Evolutionary conservation across 2,888 invertebrate species (phyloP).

Genomic region (Orthosia gracilis): DNA sequence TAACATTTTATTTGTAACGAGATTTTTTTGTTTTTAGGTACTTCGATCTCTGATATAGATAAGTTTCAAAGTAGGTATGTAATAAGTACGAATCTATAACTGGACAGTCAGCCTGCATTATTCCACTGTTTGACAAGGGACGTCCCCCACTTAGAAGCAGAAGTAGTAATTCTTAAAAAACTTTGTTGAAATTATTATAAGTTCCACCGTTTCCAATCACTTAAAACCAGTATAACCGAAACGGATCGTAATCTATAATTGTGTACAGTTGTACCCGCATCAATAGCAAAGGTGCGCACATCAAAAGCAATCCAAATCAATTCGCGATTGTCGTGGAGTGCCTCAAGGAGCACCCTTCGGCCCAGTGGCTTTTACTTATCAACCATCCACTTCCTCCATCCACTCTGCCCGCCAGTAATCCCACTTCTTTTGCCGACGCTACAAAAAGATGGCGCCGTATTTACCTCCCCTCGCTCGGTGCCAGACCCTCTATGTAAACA

Average conservation of each 20-base stretch:
- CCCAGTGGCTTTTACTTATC: slow-evolving; percentile 77
- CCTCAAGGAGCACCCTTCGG: slow-evolving; percentile 50
- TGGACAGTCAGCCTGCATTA: not conserved
- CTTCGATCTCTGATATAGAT: not conserved
- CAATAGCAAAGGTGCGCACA: slow-evolving; percentile 28
- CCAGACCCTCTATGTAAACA: slow-evolving; percentile 89
- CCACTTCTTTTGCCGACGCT: slow-evolving; percentile 83
- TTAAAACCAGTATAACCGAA: not conserved
- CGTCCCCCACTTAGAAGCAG: not conserved
- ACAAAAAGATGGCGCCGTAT: slow-evolving; percentile 88
- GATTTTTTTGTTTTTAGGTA: too few relatives aligned
- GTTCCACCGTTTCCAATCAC: not conserved
- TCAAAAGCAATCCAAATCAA: slow-evolving; percentile 56
- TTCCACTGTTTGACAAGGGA: too few relatives aligned
- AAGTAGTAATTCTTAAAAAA: not conserved
- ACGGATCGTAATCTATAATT: not conserved
- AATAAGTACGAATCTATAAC: not conserved
- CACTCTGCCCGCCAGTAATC: slow-evolving; percentile 64
- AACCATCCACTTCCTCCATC: slow-evolving; percentile 60
- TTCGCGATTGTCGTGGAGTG: slow-evolving; percentile 56
- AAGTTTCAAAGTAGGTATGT: not conserved
- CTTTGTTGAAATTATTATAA: not conserved
- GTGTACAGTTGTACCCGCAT: slow-evolving; percentile 33
- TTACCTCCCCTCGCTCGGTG: slow-evolving; percentile 73
- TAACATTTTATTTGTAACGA: too few relatives aligned